Evolutionary conservation across 2,888 invertebrate species (phyloP).

Genomic region (Drepana falcataria): DNA sequence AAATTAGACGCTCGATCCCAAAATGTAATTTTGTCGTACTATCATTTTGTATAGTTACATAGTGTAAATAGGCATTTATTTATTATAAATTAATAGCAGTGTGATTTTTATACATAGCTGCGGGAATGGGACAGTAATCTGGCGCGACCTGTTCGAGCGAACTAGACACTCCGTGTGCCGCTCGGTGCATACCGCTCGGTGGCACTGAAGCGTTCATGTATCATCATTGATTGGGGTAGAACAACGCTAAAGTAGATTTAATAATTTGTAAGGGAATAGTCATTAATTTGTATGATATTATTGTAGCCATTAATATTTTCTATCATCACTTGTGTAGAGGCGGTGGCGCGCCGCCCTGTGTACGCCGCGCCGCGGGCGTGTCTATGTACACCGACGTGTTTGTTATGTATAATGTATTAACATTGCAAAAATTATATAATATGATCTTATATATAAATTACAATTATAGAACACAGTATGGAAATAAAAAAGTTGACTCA

Average conservation of each 20-base stretch:
- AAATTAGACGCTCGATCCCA: conserved; percentile 71
- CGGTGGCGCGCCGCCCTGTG: conserved; percentile 24
- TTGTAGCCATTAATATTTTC: conserved; percentile 76
- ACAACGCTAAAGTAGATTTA: conserved; percentile 75
- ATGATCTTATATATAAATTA: conserved; percentile 78
- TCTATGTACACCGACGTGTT: conserved; percentile 75
- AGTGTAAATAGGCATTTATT: conserved; percentile 80
- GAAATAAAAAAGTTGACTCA: conserved; percentile 77
- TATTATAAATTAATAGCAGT: conserved; percentile 78
- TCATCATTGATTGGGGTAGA: conserved; percentile 57
- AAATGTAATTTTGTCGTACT: conserved; percentile 74
- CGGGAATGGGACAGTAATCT: conserved; percentile 66
- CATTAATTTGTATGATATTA: conserved; percentile 80
- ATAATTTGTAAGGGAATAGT: conserved; percentile 79
- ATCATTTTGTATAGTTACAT: conserved; percentile 78
- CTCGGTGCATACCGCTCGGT: conserved; percentile 53
- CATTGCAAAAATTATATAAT: conserved; percentile 75
- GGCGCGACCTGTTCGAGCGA: conserved; percentile 62
- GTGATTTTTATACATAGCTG: conserved; percentile 75
- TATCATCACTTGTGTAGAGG: conserved; percentile 66
- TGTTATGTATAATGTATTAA: conserved; percentile 79
- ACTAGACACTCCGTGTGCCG: conserved; percentile 59
- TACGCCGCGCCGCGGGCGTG: conserved; percentile 44
- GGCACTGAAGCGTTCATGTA: conserved; percentile 1
- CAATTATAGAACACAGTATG: conserved; percentile 78